Base-by-base conservation (phyloP, 2,888 invertebrate species). In the Cetonia aurata region DNA sequence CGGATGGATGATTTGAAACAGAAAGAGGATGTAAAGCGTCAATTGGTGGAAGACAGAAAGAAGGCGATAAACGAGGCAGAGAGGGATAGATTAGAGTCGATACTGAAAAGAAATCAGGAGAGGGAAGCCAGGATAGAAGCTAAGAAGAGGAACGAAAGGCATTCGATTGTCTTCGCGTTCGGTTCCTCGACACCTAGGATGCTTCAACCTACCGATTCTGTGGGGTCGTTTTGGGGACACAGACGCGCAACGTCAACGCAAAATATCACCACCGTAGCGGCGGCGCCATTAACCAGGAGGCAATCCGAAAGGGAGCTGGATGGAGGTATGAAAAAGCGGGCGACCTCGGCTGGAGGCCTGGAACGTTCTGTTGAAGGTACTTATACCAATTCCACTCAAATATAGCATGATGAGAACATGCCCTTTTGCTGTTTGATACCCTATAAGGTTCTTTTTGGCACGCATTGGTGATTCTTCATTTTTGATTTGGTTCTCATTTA, bases 171-270 rank as follows among this genome's bases (percentile, higher is more conserved):
- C 69, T 96, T 95, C 86, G 96, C 96, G 68, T 96, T 96, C 86
- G 96, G 96, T 72, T 96, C 95, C 79, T 96, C 95, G 77, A 96
- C 95, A 74, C 96, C 96, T 73, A 88, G 96, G 74, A 90, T 95
- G 87, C 87, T 95, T 79, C 94, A 95, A 83, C 93, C 94, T 68
- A 89, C 91, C 73, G 94, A 95, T 83, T 90, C 92, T 76, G 90
- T 90, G 70, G 90, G 92, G 75, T 89, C 91, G 80, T 95, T 92
- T 88, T 95, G 94, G 95, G 93, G 93, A 76, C 92, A 93, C 83
- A 90, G 95, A 85, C 91, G 95, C 85, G 95, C 95, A 78, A 95
- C 95, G 81, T 95, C 95, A 81, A 95, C 94, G 77, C 93, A 93
- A 81, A 95, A 95, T 87, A 94, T 95, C 86, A 93, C 93, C 88